Evolutionary conservation across 1,140 invertebrate species (phyloP).

Genomic region (Drosophila arizonae): DNA sequence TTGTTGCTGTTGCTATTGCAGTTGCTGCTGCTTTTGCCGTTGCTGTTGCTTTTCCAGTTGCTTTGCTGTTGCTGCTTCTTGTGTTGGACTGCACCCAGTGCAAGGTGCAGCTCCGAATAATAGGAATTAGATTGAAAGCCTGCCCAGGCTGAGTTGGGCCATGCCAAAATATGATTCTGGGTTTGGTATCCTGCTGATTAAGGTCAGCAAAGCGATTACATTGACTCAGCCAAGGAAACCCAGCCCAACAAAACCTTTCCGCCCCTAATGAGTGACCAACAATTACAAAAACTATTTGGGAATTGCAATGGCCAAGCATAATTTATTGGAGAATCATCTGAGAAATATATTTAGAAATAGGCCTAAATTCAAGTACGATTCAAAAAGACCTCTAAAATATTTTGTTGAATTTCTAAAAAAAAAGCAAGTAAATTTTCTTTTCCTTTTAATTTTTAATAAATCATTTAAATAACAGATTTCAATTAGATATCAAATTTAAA

Average conservation of each 20-base stretch:
- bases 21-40: not conserved
- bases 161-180: slow-evolving; percentile 12
- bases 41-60: too few relatives aligned
- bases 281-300: not conserved
- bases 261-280: not conserved
- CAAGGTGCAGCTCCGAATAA: slow-evolving; percentile 47
- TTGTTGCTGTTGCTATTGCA: slow-evolving; percentile 31
- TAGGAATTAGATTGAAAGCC: slow-evolving; percentile 52
- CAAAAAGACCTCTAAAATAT: too few relatives aligned
- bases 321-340: too few relatives aligned
- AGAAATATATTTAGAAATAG: too few relatives aligned
- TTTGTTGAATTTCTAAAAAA: too few relatives aligned
- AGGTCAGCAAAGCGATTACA: slow-evolving; percentile 35
- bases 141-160: slow-evolving; percentile 9
- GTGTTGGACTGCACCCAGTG: slow-evolving; percentile 18
- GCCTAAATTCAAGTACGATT: not conserved
- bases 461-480: too few relatives aligned
- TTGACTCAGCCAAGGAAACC: not conserved
- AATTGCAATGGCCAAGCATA: not conserved
- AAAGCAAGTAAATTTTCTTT: too few relatives aligned
- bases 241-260: slow-evolving; percentile 5
- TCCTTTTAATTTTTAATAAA: too few relatives aligned
- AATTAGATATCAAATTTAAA: too few relatives aligned
- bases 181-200: slow-evolving; percentile 36
- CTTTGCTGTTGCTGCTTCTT: too few relatives aligned